Evolutionary conservation across 2,113 vertebrate genomes (phyloP).

Genomic region (Hemiprocne comata): DNA sequence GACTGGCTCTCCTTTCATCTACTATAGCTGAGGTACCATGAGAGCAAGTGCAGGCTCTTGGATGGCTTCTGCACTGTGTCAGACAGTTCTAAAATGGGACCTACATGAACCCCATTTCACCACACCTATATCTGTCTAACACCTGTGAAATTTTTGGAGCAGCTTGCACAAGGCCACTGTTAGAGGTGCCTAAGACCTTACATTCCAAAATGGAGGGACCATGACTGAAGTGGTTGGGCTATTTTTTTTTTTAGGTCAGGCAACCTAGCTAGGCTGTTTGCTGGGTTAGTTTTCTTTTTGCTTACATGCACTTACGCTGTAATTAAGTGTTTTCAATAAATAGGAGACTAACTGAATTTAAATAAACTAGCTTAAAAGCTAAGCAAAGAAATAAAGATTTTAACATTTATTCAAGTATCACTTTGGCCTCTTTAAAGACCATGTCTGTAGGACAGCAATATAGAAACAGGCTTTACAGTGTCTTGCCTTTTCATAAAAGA

Average conservation of each 20-base stretch:
- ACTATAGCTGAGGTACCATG: not conserved
- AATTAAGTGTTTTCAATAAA: not conserved
- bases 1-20: not conserved
- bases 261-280: not conserved
- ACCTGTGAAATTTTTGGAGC: not conserved
- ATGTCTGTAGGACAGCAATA: not conserved
- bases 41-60: not conserved
- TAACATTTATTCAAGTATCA: not conserved
- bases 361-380: not conserved
- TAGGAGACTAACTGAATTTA: not conserved
- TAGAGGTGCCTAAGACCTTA: not conserved
- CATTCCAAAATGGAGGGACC: not conserved
- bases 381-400: not conserved
- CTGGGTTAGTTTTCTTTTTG: not conserved
- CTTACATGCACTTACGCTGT: not conserved
- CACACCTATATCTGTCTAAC: not conserved
- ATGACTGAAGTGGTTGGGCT: not conserved
- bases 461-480: not conserved
- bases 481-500: conserved; percentile 45
- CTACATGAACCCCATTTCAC: not conserved
- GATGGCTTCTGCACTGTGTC: not conserved
- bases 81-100: not conserved
- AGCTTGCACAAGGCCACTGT: not conserved
- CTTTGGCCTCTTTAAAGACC: conserved; percentile 40
- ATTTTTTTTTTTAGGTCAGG: not conserved